phyloP scores from a whole-genome alignment of 2,797 vertebrate genomes.

The Gymnoscopelus microlampas region DNA sequence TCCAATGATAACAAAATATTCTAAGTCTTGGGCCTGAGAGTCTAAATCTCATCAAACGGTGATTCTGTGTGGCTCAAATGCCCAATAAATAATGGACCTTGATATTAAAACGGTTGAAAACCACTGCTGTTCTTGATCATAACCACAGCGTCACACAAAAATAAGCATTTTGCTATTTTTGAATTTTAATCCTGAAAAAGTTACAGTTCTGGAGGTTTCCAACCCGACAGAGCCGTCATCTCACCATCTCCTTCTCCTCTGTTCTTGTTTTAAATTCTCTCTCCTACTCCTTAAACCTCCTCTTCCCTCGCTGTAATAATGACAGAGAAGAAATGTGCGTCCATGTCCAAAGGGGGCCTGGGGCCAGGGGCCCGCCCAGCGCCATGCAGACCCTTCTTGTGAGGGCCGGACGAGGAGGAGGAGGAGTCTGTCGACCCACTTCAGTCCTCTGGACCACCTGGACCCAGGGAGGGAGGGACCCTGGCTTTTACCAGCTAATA shows the following conservation, averaged over 20 bases:
- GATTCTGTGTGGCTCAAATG: no score
- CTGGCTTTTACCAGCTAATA: conserved; percentile 8
- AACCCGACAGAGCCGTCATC: conserved; percentile 11
- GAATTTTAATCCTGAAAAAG: no score
- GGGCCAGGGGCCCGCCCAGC: no score
- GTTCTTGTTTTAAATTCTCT: conserved; percentile 22
- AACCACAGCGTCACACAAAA: no score
- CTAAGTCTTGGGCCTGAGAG: no score
- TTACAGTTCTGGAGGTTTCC: no score
- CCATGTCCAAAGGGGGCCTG: conserved; percentile 20
- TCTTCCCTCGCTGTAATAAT: conserved; percentile 24
- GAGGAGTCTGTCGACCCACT: not conserved
- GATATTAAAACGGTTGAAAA: no score
- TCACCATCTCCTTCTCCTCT: conserved; percentile 24
- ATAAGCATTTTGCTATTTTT: no score
- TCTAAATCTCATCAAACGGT: no score
- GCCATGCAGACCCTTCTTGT: not conserved
- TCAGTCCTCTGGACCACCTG: not conserved
- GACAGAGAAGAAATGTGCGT: conserved; percentile 58
- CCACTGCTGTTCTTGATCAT: no score
- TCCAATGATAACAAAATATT: no score
- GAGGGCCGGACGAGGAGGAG: not conserved
- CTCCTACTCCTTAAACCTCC: conserved; percentile 26
- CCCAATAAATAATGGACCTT: no score
- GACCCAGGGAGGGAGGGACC: conserved; percentile 10